These are phyloP conservation scores for Lepus timidus DNA, from an alignment of 2,113 vertebrate species.

Conservation along the genomic window DNA sequence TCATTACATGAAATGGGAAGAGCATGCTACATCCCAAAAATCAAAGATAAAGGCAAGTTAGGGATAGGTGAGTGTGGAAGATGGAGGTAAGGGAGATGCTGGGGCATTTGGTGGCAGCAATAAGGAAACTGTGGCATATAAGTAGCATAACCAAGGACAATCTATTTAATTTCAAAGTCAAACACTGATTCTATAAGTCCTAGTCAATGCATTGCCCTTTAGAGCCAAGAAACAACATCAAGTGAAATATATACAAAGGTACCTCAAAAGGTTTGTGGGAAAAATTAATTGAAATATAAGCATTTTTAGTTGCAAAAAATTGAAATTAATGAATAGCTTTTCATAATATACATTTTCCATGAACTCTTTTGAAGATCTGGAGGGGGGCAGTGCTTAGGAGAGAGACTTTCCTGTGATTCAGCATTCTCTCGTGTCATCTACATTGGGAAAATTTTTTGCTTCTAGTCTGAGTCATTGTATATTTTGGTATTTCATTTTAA, in stretches of 20 bases:
- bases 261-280: too few species aligned
- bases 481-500: background rate
- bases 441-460: background rate
- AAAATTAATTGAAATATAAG: too few species aligned
- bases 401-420: background rate
- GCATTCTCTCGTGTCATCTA: background rate
- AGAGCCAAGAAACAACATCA: background rate
- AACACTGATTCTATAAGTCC: background rate
- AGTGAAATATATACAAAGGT: background rate
- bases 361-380: background rate
- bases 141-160: background rate
- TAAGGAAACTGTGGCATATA: background rate
- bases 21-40: background rate
- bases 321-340: too few species aligned
- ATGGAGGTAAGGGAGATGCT: background rate
- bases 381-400: too few species aligned
- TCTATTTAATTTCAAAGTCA: background rate
- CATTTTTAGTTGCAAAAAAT: too few species aligned
- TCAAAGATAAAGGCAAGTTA: background rate
- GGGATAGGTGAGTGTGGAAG: background rate
- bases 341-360: too few species aligned
- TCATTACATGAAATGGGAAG: constrained; percentile 8
- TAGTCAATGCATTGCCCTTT: background rate
- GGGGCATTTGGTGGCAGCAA: too few species aligned
- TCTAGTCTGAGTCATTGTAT: background rate